These are phyloP conservation scores for Trichonephila inaurata DNA, from an alignment of 1,140 invertebrate species.

Conservation along the genomic window DNA sequence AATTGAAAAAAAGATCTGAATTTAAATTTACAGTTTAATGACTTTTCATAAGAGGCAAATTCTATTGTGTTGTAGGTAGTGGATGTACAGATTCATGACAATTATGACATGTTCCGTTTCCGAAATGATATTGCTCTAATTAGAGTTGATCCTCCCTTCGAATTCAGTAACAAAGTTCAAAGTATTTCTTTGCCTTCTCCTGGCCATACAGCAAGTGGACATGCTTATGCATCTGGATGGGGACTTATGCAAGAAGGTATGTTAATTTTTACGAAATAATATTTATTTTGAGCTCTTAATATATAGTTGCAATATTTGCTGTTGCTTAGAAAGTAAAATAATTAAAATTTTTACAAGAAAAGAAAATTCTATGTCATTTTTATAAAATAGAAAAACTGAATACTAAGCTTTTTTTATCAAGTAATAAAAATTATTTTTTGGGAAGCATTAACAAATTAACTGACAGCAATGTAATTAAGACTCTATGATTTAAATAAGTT, in stretches of 20 bases:
- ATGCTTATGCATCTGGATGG: constrained; percentile 72
- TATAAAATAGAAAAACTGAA: too few species aligned
- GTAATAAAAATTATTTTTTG: too few species aligned
- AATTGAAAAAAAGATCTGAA: too few species aligned
- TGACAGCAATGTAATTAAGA: too few species aligned
- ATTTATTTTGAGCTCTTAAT: not conserved
- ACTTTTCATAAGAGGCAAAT: not conserved
- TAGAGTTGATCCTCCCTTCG: constrained; percentile 53
- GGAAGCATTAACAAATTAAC: too few species aligned
- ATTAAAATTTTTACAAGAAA: too few species aligned
- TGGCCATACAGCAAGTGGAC: constrained; percentile 48
- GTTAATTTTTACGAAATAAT: not conserved
- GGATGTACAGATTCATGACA: constrained; percentile 70
- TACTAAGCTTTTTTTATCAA: too few species aligned
- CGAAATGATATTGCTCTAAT: constrained; percentile 73
- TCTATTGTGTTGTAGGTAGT: constrained; percentile 48
- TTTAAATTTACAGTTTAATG: not conserved
- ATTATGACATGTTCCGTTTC: constrained; percentile 72
- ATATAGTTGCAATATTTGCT: not conserved
- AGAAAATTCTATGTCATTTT: too few species aligned
- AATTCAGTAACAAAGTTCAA: constrained; percentile 59
- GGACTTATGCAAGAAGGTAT: constrained; percentile 73
- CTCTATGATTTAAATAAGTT: too few species aligned
- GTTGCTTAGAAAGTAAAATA: too few species aligned
- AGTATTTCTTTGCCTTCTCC: constrained; percentile 62